Evolutionary conservation across 1,140 invertebrate genomes (phyloP).

Genomic region (Zaprionus africanus): DNA sequence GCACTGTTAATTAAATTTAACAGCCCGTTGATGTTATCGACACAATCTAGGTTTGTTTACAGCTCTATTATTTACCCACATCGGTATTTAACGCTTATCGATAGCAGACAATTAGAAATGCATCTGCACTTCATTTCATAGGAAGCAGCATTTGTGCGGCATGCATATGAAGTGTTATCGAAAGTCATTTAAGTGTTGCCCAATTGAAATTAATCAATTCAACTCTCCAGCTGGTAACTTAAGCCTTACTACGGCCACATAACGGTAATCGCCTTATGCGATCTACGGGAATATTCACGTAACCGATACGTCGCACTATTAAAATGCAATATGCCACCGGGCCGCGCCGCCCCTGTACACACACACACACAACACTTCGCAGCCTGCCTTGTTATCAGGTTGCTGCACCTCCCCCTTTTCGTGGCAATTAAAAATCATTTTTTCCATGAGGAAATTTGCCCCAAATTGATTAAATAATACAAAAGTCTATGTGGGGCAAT

Average conservation of each 20-base stretch:
- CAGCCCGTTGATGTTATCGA: too few species aligned
- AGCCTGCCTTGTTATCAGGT: slow-evolving; percentile 44
- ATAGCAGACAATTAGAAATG: too few species aligned
- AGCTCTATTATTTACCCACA: too few species aligned
- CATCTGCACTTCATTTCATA: too few species aligned
- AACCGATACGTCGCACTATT: slow-evolving; percentile 47
- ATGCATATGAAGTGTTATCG: background rate
- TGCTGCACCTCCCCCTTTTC: slow-evolving; percentile 29
- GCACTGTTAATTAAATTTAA: too few species aligned
- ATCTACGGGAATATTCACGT: slow-evolving; percentile 62
- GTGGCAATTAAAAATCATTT: slow-evolving; percentile 76
- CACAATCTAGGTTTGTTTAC: too few species aligned
- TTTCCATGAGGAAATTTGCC: slow-evolving; percentile 69
- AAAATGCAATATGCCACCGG: slow-evolving; percentile 56
- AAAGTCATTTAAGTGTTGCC: slow-evolving; percentile 14
- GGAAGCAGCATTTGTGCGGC: too few species aligned
- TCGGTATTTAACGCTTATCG: too few species aligned
- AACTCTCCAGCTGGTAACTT: background rate
- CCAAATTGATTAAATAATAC: slow-evolving; percentile 74
- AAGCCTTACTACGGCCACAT: background rate
- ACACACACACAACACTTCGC: too few species aligned
- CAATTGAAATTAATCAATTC: slow-evolving; percentile 12
- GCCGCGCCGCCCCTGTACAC: slow-evolving; percentile 51
- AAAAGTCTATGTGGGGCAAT: slow-evolving; percentile 10
- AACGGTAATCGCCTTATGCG: slow-evolving; percentile 45